Percentiles rank a stretch among this genome's conserved stretches.
phyloP scores from a whole-genome alignment of 2,888 invertebrate species.

The Nematopogon swammerdamellus region DNA sequence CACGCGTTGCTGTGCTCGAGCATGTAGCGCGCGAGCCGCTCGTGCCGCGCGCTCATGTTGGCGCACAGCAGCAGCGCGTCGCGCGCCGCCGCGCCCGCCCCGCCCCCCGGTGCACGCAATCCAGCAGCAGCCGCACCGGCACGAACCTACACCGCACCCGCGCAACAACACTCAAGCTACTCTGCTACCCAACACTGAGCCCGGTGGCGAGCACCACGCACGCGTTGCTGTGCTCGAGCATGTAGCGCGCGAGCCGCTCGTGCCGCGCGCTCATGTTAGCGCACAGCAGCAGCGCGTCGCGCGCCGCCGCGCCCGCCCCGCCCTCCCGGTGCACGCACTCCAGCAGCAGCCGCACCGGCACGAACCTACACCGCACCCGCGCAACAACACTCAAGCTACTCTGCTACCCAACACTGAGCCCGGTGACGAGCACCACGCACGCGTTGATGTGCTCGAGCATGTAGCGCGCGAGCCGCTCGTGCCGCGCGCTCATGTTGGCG shows the following conservation, averaged over 20 bases:
- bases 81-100: constrained; percentile 85
- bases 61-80: constrained; percentile 90
- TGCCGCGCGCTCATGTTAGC: constrained; percentile 90
- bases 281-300: constrained; percentile 87
- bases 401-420: too few relatives aligned
- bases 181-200: too few relatives aligned
- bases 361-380: constrained; percentile 61
- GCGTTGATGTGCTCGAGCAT: constrained; percentile 88
- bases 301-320: constrained; percentile 83
- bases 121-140: constrained; percentile 83
- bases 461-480: constrained; percentile 77
- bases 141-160: constrained; percentile 64
- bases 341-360: constrained; percentile 84
- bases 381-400: too few relatives aligned
- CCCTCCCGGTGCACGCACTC: constrained; percentile 87
- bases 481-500: constrained; percentile 88
- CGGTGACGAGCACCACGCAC: constrained; percentile 77
- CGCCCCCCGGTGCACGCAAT: constrained; percentile 86
- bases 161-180: too few relatives aligned
- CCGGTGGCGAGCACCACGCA: constrained; percentile 77
- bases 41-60: constrained; percentile 84
- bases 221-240: constrained; percentile 86
- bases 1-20: constrained; percentile 89
- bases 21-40: constrained; percentile 80
- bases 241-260: constrained; percentile 77